Conservation (phyloP, 2,888 invertebrate genomes). For the Phytoseiulus persimilis region DNA sequence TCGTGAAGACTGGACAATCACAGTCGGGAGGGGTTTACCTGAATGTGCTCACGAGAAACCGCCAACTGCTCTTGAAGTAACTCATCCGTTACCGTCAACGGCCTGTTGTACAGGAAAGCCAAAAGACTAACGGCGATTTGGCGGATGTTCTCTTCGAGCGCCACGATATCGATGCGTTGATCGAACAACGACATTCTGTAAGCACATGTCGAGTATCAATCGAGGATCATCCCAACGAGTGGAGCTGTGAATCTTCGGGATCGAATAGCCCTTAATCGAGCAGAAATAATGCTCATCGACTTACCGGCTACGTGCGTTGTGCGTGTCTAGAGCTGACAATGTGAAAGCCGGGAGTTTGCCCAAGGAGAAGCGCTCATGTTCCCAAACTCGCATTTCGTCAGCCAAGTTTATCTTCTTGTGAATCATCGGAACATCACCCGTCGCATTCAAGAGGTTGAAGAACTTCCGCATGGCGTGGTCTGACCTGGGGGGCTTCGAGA, state of each 20-base stretch:
- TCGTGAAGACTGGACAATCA: not conserved
- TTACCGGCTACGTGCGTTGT: conserved; percentile 48
- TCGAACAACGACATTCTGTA: not conserved
- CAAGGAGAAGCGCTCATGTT: conserved; percentile 91
- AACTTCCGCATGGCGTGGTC: conserved; percentile 62
- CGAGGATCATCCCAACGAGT: no score
- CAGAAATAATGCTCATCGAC: not conserved
- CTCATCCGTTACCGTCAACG: not conserved
- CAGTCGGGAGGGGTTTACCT: not conserved
- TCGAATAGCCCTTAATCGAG: no score
- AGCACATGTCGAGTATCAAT: no score
- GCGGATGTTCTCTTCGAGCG: not conserved
- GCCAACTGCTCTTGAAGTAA: not conserved
- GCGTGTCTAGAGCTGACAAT: conserved; percentile 62
- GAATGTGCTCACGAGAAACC: not conserved
- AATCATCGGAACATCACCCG: conserved; percentile 58
- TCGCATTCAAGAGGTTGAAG: conserved; percentile 48
- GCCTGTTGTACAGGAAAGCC: conserved; percentile 11
- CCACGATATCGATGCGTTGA: not conserved
- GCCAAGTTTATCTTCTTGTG: conserved; percentile 96
- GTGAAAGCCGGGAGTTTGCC: conserved; percentile 83
- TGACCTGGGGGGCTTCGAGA: conserved; percentile 87
- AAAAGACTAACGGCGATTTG: not conserved
- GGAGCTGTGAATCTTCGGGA: no score
- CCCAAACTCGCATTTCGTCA: conserved; percentile 84